Evolutionary conservation across 2,113 vertebrate genomes (phyloP), one percentile per base, ranked within the genome.

Genomic region (Bettongia penicillata): DNA sequence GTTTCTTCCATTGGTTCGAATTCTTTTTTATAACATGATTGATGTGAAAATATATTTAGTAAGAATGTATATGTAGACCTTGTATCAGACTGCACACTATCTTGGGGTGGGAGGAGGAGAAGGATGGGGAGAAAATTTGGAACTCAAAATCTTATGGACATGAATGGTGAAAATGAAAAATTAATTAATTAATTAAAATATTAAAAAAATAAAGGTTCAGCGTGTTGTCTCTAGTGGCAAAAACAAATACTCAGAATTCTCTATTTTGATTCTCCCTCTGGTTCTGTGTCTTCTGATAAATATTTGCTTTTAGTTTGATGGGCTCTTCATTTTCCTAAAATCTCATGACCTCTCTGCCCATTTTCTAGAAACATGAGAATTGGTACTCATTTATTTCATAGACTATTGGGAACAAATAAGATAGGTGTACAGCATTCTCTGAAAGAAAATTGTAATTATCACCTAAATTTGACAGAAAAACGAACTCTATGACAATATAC

Each of bases 401-500:
- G 31, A n/a, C 91, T 94, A 92, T 23, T 8, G 31, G 77, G 51
- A 50, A 49, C 31, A 68, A 93, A 92, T 61, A 89, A 52, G 84
- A 55, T 16, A 11, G 92, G 52, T 22, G 26, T 91, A 51, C 49
- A 19, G 19, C 68, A 23, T 84, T 84, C n/a, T 84, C n/a, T 84
- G n/a, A 84, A 84, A 84, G 2, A 23, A 84, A 84, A 84, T 6
- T 84, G 19, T 23, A 19, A 43, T 22, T 77, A 61, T 19, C 5
- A 19, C 68, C 37, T 84, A 43, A 84, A 84, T 14, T 84, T 43
- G 16, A 84, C 9, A 9, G 55, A 92, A 89, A 94, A 95, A 77
- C 47, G 96, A 95, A 48, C 28, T 95, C 7, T 5, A 90, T 93
- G 97, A 14, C 68, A 61, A 84, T 90, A 77, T 90, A 90, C 91